Conservation (phyloP, 1,140 invertebrate genomes). For the Psix sp. region DNA sequence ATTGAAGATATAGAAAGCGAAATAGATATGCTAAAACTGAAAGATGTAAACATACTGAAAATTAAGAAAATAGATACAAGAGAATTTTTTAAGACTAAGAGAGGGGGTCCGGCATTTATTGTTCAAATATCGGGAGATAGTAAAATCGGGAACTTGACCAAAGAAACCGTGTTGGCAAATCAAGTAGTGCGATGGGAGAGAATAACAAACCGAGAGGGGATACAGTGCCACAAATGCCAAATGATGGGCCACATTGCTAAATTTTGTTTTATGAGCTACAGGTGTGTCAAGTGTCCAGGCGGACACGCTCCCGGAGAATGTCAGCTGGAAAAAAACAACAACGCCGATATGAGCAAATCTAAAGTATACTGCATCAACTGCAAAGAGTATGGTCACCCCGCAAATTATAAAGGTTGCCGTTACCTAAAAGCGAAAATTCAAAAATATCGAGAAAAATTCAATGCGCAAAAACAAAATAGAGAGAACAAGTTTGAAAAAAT, state of each 20-base stretch:
- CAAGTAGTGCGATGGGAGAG: slow-evolving; percentile 15
- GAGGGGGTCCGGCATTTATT: slow-evolving; percentile 11
- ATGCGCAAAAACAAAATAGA: no score
- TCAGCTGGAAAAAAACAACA: no score
- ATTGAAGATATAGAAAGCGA: no score
- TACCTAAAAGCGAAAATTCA: no score
- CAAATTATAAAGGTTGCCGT: no score
- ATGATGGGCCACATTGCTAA: slow-evolving; percentile 15
- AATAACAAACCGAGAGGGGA: slow-evolving; percentile 1
- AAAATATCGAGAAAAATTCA: no score
- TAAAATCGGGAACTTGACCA: background rate
- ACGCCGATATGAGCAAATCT: background rate
- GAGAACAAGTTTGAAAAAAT: no score
- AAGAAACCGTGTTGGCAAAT: slow-evolving; percentile 4
- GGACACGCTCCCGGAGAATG: slow-evolving; percentile 1
- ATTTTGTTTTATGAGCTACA: slow-evolving; percentile 3
- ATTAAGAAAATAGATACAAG: slow-evolving; percentile 25
- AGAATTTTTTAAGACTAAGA: slow-evolving; percentile 16
- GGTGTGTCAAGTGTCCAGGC: slow-evolving; percentile 25
- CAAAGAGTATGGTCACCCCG: no score
- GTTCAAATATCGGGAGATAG: slow-evolving; percentile 14
- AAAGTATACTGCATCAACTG: slow-evolving; percentile 43
- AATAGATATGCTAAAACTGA: no score
- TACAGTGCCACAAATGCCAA: slow-evolving; percentile 31
- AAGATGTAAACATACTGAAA: no score